Evolutionary conservation across 2,888 invertebrate genomes (phyloP), one percentile per base, ranked within the genome.

Genomic region (Shargacucullia verbasci): DNA sequence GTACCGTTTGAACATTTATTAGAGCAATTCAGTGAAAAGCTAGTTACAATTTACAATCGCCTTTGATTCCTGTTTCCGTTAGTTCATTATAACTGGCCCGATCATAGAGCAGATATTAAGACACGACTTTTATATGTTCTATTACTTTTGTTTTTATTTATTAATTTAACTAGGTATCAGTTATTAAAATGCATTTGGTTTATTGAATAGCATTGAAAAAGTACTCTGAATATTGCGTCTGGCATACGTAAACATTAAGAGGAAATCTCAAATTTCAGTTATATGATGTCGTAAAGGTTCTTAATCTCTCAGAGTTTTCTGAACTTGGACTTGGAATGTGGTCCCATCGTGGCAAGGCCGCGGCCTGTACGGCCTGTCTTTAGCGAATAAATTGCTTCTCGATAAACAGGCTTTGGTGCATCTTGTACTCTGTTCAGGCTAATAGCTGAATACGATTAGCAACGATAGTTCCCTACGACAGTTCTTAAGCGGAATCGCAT

Each of bases 351-450:
- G 73, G 84, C 87, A 87, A 89, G 89, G 86, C 83, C 86, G 83
- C 78, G 86, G 84, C 81, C 84, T 86, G 86, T 86, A 82, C 81
- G 85, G 83, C 81, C 82, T 87, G 86, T 88, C 88, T 87, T 87
- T 88, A 89, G 86, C 85, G 86, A 87, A 90, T 92, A 92, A 92
- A 92, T 90, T 88, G 89, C 89, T 62, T 76, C 82, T 78, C 81
- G 85, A 83, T 85, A 88, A 87, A 89, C 90, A 85, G 88, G 91
- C 85, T 89, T 63, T 68, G 77, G 74, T 81, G 79, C 77, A 83
- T 82, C 81, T 76, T 81, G 65, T 69, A 65, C 82, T 80, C 75
- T 78, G 77, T 62, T 65, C 71, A 73, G 62, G 83, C 83, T 88
- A 88, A 88, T 88, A 85, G 84, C 84, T 84, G 84, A 84, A 87